Base-by-base conservation (phyloP, 2,797 vertebrate genomes). In the Xenops minutus region DNA sequence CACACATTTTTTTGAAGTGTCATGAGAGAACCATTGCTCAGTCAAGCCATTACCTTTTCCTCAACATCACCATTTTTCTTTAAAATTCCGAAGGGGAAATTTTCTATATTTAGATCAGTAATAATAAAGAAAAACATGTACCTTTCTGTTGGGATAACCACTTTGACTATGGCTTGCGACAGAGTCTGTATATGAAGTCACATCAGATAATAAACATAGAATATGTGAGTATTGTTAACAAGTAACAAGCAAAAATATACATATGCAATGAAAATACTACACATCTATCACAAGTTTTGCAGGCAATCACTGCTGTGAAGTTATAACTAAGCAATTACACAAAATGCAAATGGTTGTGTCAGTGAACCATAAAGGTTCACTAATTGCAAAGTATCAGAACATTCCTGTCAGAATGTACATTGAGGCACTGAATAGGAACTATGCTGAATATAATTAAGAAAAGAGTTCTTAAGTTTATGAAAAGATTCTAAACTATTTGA, bases 131-230 rank as follows among this genome's bases (percentile, higher is more conserved):
- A 99, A 99, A 99, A 99, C 99, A 99, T 99, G 99, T 99, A 99
- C 99, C 99, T 99, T 99, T 99, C 99, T 99, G 99, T 99, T 99
- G 99, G 99, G 99, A 99, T 99, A 99, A 99, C 99, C 99, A 99
- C 99, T 99, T 99, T 99, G 99, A 99, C 99, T 99, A 99, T 99
- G 99, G 99, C 99, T 99, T 99, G 99, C 99, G 99, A 99, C 99
- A 99, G 99, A 99, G 99, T 99, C 99, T 99, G 99, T 99, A 99
- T 99, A 99, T 99, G 99, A 99, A 99, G 99, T 99, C 99, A 99
- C 99, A 99, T 99, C 99, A 99, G 99, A 99, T 99, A 99, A 99
- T 99, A 99, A 99, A 99, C 99, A 99, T 99, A 99, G 99, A 99
- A 99, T 99, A 99, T 99, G 99, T 99, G 99, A 99, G 99, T 99